Evolutionary conservation across 2,797 vertebrate genomes (phyloP).

Genomic region (Squalus acanthias): DNA sequence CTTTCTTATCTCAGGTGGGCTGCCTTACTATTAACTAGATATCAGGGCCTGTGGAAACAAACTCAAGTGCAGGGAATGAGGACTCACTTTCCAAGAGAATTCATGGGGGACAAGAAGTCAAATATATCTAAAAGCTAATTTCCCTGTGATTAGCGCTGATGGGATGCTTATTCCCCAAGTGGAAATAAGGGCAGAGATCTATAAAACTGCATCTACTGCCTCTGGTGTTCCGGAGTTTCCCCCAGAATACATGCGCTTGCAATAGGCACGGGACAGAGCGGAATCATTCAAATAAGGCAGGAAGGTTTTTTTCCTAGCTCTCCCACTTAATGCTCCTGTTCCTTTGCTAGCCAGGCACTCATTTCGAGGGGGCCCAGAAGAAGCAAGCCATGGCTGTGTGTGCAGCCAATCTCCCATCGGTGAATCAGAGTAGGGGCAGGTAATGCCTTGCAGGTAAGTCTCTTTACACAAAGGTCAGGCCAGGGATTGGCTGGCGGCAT

Average conservation of each 20-base stretch:
- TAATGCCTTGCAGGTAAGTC: neutral
- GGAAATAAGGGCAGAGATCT: neutral
- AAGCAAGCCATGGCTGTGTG: neutral
- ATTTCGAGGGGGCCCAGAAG: neutral
- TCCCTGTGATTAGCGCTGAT: neutral
- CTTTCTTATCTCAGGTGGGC: neutral
- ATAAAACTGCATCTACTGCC: neutral
- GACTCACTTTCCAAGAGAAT: slow-evolving; percentile 2
- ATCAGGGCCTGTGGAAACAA: neutral
- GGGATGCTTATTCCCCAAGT: neutral
- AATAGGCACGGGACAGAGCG: neutral
- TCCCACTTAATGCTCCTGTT: too few species aligned
- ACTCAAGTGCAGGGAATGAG: neutral
- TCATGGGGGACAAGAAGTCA: neutral
- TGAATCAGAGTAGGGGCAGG: neutral
- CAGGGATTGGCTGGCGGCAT: too few species aligned
- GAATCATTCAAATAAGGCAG: neutral
- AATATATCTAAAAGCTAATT: neutral
- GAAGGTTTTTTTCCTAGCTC: too few species aligned
- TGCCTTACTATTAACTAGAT: neutral
- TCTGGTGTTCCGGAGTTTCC: neutral
- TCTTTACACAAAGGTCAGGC: neutral
- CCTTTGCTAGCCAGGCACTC: neutral
- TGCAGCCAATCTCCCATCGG: neutral
- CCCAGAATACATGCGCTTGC: neutral